These are phyloP conservation scores for Actinernus sp. DNA, from an alignment of 92 coral and sea anemone genomes.

Conservation along the genomic window DNA sequence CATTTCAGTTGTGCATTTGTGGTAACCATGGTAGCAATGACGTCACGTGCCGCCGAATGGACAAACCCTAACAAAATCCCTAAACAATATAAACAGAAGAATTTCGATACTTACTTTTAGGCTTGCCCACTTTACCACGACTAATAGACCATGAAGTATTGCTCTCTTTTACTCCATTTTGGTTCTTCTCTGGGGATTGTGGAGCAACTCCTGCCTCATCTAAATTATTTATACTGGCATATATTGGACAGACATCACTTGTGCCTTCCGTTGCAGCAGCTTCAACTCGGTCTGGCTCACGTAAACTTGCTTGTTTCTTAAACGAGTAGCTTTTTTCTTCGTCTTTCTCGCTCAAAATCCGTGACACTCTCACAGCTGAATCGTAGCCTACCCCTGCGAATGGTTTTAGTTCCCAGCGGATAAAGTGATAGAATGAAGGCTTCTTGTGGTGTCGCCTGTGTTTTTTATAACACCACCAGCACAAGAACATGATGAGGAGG, in stretches of 20 bases:
- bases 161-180: neutral
- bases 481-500: conserved; percentile 53
- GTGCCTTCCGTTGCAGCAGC: conserved; percentile 44
- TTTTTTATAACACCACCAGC: conserved; percentile 70
- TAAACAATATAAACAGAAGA: too few relatives aligned
- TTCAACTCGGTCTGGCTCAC: neutral
- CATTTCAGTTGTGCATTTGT: too few relatives aligned
- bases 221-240: conserved; percentile 67
- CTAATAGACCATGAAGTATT: neutral
- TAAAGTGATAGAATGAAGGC: conserved; percentile 74
- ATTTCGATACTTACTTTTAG: conserved; percentile 48
- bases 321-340: conserved; percentile 50
- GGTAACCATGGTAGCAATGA: too few relatives aligned
- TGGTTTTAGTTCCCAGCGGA: conserved; percentile 77
- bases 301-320: conserved; percentile 5
- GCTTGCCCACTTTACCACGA: conserved; percentile 16
- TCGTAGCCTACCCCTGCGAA: conserved; percentile 27
- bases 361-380: conserved; percentile 55
- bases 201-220: conserved; percentile 19
- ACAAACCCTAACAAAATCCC: too few relatives aligned
- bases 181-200: neutral
- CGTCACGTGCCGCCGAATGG: too few relatives aligned
- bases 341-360: conserved; percentile 39
- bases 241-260: too few relatives aligned
- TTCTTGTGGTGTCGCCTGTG: conserved; percentile 60